Conservation (phyloP, 2,888 invertebrate species). For the Creontiades dilutus region DNA sequence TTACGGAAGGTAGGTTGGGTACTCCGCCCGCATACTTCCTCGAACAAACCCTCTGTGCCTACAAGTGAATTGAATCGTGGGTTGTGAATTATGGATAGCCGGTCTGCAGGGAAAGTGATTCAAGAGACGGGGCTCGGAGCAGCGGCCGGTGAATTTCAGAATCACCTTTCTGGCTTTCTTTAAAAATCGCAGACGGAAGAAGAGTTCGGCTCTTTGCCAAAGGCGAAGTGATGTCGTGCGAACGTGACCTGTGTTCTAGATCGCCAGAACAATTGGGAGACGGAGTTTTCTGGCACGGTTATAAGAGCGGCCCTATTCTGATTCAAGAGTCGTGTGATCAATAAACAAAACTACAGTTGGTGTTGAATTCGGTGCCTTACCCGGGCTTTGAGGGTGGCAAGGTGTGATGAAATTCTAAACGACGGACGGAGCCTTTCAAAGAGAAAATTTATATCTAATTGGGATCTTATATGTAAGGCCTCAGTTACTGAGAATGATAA, state of each 20-base stretch:
- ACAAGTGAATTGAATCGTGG: constrained; percentile 32
- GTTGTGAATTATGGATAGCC: constrained; percentile 39
- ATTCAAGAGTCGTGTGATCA: background rate
- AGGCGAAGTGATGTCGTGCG: constrained; percentile 32
- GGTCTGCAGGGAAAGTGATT: constrained; percentile 30
- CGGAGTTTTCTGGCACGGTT: background rate
- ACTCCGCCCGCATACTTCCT: constrained; percentile 24
- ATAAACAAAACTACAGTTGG: background rate
- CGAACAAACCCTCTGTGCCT: constrained; percentile 8
- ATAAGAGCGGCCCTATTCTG: background rate
- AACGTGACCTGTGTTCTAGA: constrained; percentile 31
- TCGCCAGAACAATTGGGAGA: constrained; percentile 11
- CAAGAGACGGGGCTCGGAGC: background rate
- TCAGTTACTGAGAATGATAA: too few relatives aligned
- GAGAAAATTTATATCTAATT: too few relatives aligned
- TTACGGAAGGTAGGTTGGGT: background rate
- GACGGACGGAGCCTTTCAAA: background rate
- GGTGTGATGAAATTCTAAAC: constrained; percentile 8
- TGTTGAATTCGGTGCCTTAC: constrained; percentile 9
- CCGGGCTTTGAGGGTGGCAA: background rate
- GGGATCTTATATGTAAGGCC: too few relatives aligned
- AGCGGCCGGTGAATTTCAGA: constrained; percentile 22
- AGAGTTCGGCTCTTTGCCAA: constrained; percentile 1
- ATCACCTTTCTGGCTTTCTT: constrained; percentile 32
- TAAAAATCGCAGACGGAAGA: constrained; percentile 40